These are phyloP conservation scores for Alligator sinensis DNA, from an alignment of 2,113 vertebrate species.

Conservation along the genomic window DNA sequence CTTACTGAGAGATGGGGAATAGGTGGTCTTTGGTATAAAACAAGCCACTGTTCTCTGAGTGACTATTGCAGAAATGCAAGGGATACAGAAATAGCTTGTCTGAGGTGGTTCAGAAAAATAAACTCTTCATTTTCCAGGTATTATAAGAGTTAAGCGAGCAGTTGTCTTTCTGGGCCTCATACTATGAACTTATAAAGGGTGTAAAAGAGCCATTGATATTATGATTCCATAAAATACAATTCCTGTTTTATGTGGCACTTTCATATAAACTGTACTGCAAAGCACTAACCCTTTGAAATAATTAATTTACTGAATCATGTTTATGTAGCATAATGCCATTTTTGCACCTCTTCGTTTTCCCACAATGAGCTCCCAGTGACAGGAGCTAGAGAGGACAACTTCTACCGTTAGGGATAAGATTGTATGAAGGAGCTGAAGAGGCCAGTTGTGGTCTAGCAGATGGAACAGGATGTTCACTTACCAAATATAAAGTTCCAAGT, in stretches of 20 bases:
- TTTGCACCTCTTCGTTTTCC: slow-evolving; percentile 6
- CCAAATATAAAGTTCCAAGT: neutral
- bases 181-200: neutral
- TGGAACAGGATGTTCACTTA: neutral
- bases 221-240: neutral
- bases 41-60: neutral
- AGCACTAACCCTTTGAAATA: neutral
- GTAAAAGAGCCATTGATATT: neutral
- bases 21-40: neutral
- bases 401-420: neutral
- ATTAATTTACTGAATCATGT: neutral
- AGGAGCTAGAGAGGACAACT: neutral
- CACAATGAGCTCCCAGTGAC: neutral
- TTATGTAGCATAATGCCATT: neutral
- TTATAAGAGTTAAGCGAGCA: neutral
- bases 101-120: neutral
- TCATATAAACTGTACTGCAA: neutral
- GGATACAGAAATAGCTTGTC: neutral
- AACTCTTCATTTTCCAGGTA: neutral
- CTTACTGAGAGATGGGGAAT: neutral
- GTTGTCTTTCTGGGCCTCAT: neutral
- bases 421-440: neutral
- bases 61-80: neutral
- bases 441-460: neutral
- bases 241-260: neutral